phyloP scores from a whole-genome alignment of 92 coral and sea anemone species.

The Parazoanthus swiftii region DNA sequence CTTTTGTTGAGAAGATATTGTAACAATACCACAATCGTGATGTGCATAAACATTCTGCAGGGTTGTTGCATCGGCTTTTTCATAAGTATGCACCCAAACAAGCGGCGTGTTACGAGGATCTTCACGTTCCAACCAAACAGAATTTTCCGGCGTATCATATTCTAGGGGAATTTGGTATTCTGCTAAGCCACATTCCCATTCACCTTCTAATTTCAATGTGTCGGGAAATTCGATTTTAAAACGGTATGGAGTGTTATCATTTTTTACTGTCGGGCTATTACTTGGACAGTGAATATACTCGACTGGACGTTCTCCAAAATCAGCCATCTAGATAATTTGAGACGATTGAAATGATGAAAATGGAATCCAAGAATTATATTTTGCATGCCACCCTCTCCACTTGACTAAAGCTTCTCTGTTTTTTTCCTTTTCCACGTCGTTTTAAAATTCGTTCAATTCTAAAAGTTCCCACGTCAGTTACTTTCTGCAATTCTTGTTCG shows the following conservation, averaged over 20 bases:
- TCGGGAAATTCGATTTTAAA: background rate
- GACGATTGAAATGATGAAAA: background rate
- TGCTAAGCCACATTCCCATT: background rate
- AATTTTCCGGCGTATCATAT: background rate
- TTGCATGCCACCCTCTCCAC: background rate
- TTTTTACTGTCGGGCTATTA: background rate
- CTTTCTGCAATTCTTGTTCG: background rate
- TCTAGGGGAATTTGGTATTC: background rate
- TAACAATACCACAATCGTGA: no score
- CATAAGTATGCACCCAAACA: background rate
- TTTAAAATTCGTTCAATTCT: background rate
- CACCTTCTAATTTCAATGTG: background rate
- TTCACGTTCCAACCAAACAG: background rate
- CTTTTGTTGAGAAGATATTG: no score
- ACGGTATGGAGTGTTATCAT: background rate
- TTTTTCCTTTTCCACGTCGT: background rate
- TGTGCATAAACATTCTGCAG: background rate
- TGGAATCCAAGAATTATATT: background rate
- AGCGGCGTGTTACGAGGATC: background rate
- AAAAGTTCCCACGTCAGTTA: background rate
- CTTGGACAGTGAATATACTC: background rate
- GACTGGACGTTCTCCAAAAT: no score
- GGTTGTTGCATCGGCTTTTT: background rate
- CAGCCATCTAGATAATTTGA: no score
- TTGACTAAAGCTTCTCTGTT: background rate